These are phyloP conservation scores for Temnothorax ravouxi DNA, from an alignment of 2,888 invertebrate genomes.

Conservation along the genomic window DNA sequence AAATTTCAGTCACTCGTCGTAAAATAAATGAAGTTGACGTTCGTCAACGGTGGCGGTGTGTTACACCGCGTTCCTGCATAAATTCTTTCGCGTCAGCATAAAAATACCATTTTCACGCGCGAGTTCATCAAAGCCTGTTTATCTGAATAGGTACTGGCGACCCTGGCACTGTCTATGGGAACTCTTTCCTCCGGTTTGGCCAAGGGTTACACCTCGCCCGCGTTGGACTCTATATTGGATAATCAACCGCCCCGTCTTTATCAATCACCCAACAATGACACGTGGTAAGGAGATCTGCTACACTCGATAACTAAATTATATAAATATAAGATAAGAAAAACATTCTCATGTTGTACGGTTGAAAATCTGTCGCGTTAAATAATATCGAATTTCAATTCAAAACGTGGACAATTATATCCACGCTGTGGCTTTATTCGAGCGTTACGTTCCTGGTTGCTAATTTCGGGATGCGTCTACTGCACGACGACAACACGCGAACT, in stretches of 20 bases:
- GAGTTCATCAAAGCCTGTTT: conserved; percentile 17
- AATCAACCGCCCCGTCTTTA: conserved; percentile 86
- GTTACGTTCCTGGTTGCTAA: conserved; percentile 37
- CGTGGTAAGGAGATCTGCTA: conserved; percentile 79
- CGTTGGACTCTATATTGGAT: conserved; percentile 92
- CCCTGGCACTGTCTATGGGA: conserved; percentile 92
- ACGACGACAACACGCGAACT: conserved; percentile 21
- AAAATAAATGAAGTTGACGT: conserved; percentile 31
- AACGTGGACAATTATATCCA: background rate
- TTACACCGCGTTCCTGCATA: conserved; percentile 21
- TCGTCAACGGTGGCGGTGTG: background rate
- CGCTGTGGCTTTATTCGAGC: conserved; percentile 6
- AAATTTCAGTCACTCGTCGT: conserved; percentile 26
- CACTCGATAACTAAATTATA: background rate
- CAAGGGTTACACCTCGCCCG: conserved; percentile 94
- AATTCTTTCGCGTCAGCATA: conserved; percentile 3
- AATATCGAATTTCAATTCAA: conserved; percentile 34
- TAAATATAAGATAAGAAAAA: background rate
- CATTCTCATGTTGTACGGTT: no score
- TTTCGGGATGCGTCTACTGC: conserved; percentile 30
- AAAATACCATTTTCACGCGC: conserved; percentile 5
- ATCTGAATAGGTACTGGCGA: conserved; percentile 90
- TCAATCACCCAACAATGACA: conserved; percentile 82
- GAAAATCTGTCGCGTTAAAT: background rate
- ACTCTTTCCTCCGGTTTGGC: conserved; percentile 93